phyloP scores from a whole-genome alignment of 2,888 invertebrate genomes.

The Drosophila demipolita region DNA sequence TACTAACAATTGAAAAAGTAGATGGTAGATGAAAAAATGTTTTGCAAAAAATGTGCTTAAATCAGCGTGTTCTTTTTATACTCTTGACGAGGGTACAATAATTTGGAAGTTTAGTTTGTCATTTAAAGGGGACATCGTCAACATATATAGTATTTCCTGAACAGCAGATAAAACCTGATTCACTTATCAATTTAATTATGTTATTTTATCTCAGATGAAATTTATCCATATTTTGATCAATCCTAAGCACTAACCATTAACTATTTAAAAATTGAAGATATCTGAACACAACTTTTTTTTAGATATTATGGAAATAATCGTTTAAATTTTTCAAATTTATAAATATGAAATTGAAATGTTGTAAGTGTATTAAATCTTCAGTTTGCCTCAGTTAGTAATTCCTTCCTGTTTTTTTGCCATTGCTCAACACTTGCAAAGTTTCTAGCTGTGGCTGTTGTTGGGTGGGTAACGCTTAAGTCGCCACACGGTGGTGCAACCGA shows the following conservation, averaged over 20 bases:
- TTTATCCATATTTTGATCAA: background rate
- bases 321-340: background rate
- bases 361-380: background rate
- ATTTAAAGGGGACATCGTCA: background rate
- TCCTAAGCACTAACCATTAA: background rate
- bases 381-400: background rate
- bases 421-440: slow-evolving; percentile 54
- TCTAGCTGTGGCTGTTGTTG: slow-evolving; percentile 22
- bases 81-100: background rate
- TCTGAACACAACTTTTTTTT: background rate
- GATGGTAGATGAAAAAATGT: slow-evolving; percentile 36
- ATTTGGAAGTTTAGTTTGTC: too few relatives aligned
- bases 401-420: slow-evolving; percentile 1
- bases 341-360: background rate
- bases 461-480: slow-evolving; percentile 52
- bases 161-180: background rate
- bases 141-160: background rate
- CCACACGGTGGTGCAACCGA: slow-evolving; percentile 59
- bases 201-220: background rate
- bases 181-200: background rate
- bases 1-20: slow-evolving; percentile 15
- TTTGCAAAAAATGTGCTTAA: slow-evolving; percentile 62
- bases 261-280: too few relatives aligned
- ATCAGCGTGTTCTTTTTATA: slow-evolving; percentile 62
- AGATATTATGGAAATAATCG: background rate